Evolutionary conservation across 1,140 invertebrate genomes (phyloP).

Genomic region (Neotoxoptera formosana): DNA sequence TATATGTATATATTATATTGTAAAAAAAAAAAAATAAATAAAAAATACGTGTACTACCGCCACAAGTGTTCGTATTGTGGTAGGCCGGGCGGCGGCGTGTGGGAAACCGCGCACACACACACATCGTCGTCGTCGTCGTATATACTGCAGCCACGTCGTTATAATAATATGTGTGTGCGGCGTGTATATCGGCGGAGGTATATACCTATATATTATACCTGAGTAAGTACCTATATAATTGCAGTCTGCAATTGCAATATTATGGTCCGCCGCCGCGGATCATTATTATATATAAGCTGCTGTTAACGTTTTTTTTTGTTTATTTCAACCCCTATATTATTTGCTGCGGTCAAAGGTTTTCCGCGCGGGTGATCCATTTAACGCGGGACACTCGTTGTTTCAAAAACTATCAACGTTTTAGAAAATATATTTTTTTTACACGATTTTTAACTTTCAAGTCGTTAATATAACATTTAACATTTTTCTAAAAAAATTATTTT

Average conservation of each 20-base stretch:
- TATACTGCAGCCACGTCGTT: neutral
- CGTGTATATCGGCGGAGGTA: neutral
- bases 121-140: neutral
- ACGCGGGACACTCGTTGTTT: no score
- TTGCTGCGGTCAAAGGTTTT: neutral
- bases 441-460: no score
- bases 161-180: neutral
- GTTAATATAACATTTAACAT: no score
- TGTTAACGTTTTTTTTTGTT: no score
- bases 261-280: neutral
- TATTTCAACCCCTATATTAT: neutral
- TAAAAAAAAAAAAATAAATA: neutral
- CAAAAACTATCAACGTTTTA: no score
- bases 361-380: no score
- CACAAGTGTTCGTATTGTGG: constrained; percentile 52
- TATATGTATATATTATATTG: neutral
- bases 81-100: constrained; percentile 39
- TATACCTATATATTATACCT: neutral
- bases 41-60: neutral
- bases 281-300: no score
- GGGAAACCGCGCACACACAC: neutral
- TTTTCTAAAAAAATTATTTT: no score
- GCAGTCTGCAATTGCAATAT: neutral
- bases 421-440: no score
- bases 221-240: neutral